phyloP scores from a whole-genome alignment of 2,797 vertebrate genomes.

The Galaxias olidus region DNA sequence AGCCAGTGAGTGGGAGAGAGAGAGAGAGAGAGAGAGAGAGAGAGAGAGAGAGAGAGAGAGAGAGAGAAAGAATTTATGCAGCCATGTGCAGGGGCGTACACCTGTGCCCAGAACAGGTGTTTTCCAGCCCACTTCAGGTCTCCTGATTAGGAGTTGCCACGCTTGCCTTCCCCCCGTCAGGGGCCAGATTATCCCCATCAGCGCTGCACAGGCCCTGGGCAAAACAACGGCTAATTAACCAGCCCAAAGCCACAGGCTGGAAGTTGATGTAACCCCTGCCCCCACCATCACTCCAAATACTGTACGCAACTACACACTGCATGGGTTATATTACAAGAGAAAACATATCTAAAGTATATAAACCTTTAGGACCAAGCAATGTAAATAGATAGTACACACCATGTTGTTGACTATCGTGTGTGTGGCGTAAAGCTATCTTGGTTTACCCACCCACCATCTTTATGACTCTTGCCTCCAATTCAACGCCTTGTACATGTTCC shows the following conservation, averaged over 20 bases:
- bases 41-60: background rate
- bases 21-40: background rate
- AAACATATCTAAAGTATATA: too few relatives aligned
- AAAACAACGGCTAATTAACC: constrained; percentile 67
- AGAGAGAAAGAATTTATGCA: constrained; percentile 33
- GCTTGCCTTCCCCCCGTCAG: constrained; percentile 66
- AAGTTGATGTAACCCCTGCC: constrained; percentile 29
- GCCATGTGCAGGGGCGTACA: constrained; percentile 59
- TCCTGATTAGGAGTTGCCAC: constrained; percentile 69
- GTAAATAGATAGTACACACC: too few relatives aligned
- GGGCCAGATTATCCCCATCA: constrained; percentile 66
- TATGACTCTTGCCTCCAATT: too few relatives aligned
- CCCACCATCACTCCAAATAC: constrained; percentile 5
- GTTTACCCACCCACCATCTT: too few relatives aligned
- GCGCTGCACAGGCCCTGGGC: constrained; percentile 47
- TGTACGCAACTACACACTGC: too few relatives aligned
- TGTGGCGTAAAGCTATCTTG: too few relatives aligned
- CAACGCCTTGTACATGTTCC: too few relatives aligned
- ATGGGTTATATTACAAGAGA: too few relatives aligned
- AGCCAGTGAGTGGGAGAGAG: background rate
- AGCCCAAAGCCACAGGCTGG: constrained; percentile 55
- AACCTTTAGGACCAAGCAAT: too few relatives aligned
- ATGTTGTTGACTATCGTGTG: too few relatives aligned
- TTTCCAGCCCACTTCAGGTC: constrained; percentile 67
- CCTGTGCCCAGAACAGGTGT: constrained; percentile 75